A percentile compares a stretch with the other conserved stretches of the same genome.
Evolutionary conservation across 2,113 vertebrate species (phyloP).

Genomic region (Myrmecobius fasciatus): DNA sequence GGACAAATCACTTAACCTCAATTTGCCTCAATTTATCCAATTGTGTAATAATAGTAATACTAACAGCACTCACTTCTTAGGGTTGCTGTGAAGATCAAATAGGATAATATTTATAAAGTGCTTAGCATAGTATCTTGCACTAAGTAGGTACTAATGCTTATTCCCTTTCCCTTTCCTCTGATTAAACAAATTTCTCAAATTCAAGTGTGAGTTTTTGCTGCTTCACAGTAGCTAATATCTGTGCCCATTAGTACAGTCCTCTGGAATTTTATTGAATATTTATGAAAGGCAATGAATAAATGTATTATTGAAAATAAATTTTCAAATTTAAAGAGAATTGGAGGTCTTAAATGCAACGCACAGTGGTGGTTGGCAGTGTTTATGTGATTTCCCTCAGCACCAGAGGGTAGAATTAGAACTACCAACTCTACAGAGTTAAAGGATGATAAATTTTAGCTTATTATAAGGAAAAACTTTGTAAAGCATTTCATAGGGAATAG

Average conservation of each 20-base stretch:
- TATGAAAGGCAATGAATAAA: neutral
- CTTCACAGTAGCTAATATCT: neutral
- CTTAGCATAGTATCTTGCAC: neutral
- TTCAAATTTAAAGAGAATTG: neutral
- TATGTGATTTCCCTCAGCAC: neutral
- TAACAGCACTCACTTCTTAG: neutral
- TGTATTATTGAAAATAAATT: neutral
- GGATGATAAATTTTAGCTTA: neutral
- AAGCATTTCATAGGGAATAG: neutral
- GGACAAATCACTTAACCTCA: neutral
- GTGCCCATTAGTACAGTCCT: neutral
- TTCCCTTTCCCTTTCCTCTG: neutral
- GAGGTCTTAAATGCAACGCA: neutral
- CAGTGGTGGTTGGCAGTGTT: neutral
- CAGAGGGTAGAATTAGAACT: neutral
- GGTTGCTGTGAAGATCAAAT: neutral
- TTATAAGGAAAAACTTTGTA: neutral
- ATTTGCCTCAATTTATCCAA: neutral
- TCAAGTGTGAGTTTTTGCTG: slow-evolving; percentile 21
- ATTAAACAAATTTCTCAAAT: neutral
- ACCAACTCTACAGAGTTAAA: neutral
- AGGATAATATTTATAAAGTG: neutral
- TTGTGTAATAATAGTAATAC: neutral
- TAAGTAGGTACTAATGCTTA: neutral
- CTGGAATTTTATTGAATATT: neutral